These are phyloP conservation scores for Halesus radiatus DNA, from an alignment of 1,140 invertebrate genomes.

Conservation along the genomic window DNA sequence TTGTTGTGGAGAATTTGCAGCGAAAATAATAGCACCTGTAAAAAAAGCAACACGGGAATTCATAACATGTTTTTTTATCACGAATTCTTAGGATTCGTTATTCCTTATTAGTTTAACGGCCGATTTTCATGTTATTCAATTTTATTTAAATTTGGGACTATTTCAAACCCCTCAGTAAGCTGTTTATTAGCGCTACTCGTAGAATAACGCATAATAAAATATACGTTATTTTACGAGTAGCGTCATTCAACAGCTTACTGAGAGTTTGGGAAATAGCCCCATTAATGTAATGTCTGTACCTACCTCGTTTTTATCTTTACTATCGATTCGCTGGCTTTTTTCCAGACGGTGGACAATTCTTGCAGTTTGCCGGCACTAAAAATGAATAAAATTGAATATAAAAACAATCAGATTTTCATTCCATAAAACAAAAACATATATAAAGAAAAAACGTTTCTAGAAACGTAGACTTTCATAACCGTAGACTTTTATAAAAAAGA, in stretches of 20 bases:
- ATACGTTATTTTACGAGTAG: too few species aligned
- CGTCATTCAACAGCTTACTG: too few species aligned
- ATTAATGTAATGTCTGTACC: neutral
- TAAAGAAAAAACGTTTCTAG: too few species aligned
- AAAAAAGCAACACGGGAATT: neutral
- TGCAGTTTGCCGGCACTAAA: neutral
- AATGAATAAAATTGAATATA: neutral
- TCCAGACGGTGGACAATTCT: neutral
- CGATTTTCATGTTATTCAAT: neutral
- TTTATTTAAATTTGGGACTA: neutral
- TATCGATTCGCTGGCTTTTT: neutral
- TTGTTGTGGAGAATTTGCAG: conserved; percentile 29
- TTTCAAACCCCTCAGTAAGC: too few species aligned
- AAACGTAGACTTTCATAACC: too few species aligned
- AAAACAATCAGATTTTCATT: neutral
- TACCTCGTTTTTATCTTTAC: conserved; percentile 32
- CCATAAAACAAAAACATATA: neutral
- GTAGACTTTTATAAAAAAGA: too few species aligned
- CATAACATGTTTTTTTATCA: neutral
- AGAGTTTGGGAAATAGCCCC: too few species aligned
- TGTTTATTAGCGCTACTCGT: too few species aligned
- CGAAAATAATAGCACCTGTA: conserved; percentile 31
- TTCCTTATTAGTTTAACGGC: neutral
- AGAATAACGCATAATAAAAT: too few species aligned
- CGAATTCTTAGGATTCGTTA: neutral